Evolutionary conservation across 2,113 vertebrate species (phyloP), one percentile per base, ranked within the genome.

Genomic region (Laticauda colubrina): DNA sequence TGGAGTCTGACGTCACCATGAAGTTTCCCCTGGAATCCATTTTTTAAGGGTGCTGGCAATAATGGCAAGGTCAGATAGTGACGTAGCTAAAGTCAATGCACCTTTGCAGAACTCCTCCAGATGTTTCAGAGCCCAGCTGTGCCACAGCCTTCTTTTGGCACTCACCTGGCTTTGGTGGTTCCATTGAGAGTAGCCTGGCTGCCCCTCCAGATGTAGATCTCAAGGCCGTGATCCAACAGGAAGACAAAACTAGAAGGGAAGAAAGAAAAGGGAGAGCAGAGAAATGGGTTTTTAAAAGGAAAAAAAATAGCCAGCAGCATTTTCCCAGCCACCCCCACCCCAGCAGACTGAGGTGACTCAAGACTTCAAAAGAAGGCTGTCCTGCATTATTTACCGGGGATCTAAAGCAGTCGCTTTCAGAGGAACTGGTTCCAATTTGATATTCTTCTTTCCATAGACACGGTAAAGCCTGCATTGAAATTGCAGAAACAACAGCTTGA

Each of bases 151-250:
- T 10, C 51, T 6, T 11, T n/a, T 20, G 64, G 93, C 5, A 51
- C 69, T 51, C 97, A 99, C 99, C 99, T 99, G 96, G 99, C 99
- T 96, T 99, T 99, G n/a, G 99, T 99, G 88, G 98, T 99, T 94
- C 97, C 92, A 53, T 98, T 99, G 91, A 99, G 97, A 0, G 99
- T 99, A 88, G 99, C 99, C 88, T 98, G 98, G 48, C 96, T 95
- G 89, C 99, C 99, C 1, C 99, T 98, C 99, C 99, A 99, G 87
- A 99, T 95, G 0, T 97, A 98, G 87, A 99, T 97, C n/a, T 98
- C 98, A 55, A 98, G 96, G 2, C 99, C 99, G 0, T 95, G 97
- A 94, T 99, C 99, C 97, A 99, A 95, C 91, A 99, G 97, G 96
- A 99, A 99, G 61, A 99, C 99, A 23, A 97, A 99, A 51, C 99